phyloP scores from a whole-genome alignment of 2,888 invertebrate species.

The Eudasyphora cyanicolor region DNA sequence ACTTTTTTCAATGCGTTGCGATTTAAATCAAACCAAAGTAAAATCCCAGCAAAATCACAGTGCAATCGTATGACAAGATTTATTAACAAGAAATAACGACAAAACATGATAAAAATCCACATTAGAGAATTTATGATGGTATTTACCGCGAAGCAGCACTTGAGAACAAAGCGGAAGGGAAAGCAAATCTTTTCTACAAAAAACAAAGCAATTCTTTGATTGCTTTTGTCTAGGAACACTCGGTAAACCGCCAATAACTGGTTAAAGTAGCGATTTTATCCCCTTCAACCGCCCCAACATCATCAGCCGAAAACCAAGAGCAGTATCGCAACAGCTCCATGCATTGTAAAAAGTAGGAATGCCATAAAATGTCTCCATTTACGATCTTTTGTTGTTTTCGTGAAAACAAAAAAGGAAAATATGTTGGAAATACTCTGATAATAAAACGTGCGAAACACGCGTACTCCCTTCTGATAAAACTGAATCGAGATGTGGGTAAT shows the following conservation, averaged over 20 bases:
- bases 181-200: neutral
- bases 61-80: too few relatives aligned
- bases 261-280: neutral
- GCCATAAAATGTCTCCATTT: neutral
- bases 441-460: too few relatives aligned
- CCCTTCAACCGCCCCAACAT: neutral
- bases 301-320: neutral
- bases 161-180: neutral
- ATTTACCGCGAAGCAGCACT: conserved; percentile 11
- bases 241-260: neutral
- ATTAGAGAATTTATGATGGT: conserved; percentile 15
- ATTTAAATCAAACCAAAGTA: too few relatives aligned
- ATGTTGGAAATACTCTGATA: too few relatives aligned
- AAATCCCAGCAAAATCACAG: too few relatives aligned
- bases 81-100: too few relatives aligned
- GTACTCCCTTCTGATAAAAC: neutral
- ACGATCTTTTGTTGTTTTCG: neutral
- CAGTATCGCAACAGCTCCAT: too few relatives aligned
- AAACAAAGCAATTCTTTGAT: conserved; percentile 24
- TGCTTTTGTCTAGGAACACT: conserved; percentile 4
- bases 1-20: too few relatives aligned
- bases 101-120: neutral
- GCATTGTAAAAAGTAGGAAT: neutral
- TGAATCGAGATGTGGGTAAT: neutral
- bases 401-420: neutral